phyloP scores from a whole-genome alignment of 2,113 vertebrate species.

The Helogale parvula region DNA sequence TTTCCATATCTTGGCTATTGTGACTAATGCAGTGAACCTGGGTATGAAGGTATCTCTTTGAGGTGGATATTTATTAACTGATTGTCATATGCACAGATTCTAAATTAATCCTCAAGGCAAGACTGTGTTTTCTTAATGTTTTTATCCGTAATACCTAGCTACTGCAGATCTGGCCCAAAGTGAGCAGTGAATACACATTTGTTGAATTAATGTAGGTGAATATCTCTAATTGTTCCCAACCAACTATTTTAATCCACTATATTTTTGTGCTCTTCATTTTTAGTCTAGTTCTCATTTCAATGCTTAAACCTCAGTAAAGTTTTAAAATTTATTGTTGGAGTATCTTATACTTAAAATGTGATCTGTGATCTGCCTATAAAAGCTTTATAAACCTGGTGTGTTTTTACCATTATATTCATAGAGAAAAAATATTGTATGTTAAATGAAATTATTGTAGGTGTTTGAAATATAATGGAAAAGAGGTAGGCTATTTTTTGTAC shows the following conservation, averaged over 20 bases:
- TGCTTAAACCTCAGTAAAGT: background rate
- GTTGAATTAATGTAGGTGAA: background rate
- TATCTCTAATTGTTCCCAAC: background rate
- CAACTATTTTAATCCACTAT: background rate
- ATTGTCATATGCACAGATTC: background rate
- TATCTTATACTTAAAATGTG: background rate
- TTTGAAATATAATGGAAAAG: background rate
- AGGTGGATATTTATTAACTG: background rate
- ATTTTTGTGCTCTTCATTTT: background rate
- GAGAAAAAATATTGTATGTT: background rate
- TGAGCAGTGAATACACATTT: background rate
- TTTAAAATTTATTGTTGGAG: background rate
- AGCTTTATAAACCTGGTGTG: background rate
- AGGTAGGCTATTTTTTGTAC: background rate
- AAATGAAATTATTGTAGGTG: background rate
- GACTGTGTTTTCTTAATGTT: background rate
- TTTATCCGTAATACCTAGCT: background rate
- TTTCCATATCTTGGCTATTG: background rate
- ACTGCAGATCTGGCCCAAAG: background rate
- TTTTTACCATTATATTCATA: background rate
- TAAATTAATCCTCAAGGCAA: background rate
- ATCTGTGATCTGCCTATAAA: background rate
- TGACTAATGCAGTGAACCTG: background rate
- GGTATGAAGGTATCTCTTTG: background rate
- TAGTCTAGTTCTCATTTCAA: background rate